Percentiles rank a stretch among this genome's conserved stretches.
phyloP scores from a whole-genome alignment of 1,140 invertebrate genomes.

The Triops cancriformis region DNA sequence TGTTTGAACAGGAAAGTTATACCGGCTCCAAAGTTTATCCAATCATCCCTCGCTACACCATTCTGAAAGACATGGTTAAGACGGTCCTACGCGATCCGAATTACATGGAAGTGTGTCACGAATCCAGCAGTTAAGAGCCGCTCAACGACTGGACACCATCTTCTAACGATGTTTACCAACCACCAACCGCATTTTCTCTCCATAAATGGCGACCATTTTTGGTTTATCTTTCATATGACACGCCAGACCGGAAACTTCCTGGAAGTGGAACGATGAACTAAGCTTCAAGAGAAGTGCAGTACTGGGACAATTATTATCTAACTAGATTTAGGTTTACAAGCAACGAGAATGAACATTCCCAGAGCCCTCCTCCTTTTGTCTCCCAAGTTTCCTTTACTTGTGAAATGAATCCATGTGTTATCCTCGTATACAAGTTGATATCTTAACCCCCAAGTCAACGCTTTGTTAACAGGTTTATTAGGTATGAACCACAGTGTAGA shows the following conservation, averaged over 20 bases:
- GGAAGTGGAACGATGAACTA: neutral
- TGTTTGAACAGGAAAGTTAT: conserved; percentile 64
- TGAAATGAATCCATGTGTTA: neutral
- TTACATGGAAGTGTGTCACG: conserved; percentile 92
- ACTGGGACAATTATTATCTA: neutral
- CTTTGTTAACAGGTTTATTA: neutral
- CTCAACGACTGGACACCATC: neutral
- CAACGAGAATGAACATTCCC: neutral
- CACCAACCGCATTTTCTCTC: too few species aligned
- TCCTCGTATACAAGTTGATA: neutral
- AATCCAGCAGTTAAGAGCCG: conserved; percentile 38
- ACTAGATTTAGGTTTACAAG: neutral
- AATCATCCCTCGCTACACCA: conserved; percentile 83
- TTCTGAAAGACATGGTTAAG: conserved; percentile 92
- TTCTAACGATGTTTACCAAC: neutral
- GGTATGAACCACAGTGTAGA: too few species aligned
- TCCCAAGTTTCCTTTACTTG: neutral
- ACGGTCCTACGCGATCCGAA: conserved; percentile 85
- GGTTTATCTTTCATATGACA: too few species aligned
- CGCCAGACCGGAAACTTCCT: too few species aligned
- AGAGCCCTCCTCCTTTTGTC: neutral
- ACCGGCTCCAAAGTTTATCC: conserved; percentile 81
- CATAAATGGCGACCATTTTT: too few species aligned
- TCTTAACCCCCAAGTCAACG: neutral
- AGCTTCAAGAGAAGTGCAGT: neutral